Evolutionary conservation across 2,113 vertebrate species (phyloP).

Genomic region (Pomatostomus ruficeps): DNA sequence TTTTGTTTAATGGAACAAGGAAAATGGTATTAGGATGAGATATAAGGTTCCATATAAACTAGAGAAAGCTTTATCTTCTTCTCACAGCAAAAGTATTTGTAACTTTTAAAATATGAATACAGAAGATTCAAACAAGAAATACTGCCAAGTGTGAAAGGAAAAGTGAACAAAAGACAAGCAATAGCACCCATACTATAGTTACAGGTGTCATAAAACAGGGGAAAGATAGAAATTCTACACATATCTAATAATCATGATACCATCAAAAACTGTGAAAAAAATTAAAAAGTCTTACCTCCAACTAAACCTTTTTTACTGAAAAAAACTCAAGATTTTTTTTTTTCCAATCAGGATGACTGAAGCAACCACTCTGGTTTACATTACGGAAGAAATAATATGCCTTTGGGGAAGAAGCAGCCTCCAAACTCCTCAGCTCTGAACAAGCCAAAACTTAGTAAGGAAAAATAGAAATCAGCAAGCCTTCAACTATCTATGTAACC

Average conservation of each 20-base stretch:
- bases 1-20: background rate
- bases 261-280: background rate
- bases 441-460: background rate
- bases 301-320: background rate
- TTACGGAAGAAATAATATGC: background rate
- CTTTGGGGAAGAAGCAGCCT: background rate
- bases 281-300: background rate
- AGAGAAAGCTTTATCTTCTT: background rate
- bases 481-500: background rate
- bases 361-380: background rate
- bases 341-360: background rate
- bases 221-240: background rate
- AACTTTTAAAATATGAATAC: background rate
- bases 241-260: background rate
- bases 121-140: background rate
- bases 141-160: background rate
- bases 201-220: background rate
- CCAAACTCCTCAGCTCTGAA: background rate
- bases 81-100: background rate
- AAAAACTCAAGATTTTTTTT: background rate
- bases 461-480: background rate
- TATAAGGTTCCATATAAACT: background rate
- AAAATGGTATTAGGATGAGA: background rate
- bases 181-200: background rate
- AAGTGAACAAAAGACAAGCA: background rate